These are phyloP conservation scores for Aporophyla lueneburgensis DNA, from an alignment of 2,888 invertebrate genomes.

Conservation along the genomic window DNA sequence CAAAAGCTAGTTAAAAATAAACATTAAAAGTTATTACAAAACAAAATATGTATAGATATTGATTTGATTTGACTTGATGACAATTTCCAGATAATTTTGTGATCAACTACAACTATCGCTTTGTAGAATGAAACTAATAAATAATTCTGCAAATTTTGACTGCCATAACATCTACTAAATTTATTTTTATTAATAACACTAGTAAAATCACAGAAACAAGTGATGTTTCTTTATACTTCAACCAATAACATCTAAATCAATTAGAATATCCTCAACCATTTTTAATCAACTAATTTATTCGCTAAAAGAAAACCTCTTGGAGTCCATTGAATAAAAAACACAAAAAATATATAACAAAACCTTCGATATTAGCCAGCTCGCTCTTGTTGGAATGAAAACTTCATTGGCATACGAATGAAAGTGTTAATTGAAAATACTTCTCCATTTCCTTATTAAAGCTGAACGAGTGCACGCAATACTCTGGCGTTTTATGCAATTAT, in stretches of 20 bases:
- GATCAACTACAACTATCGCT: no score
- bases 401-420: conserved; percentile 65
- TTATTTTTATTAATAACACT: neutral
- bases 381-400: conserved; percentile 57
- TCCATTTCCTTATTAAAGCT: conserved; percentile 55
- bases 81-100: neutral
- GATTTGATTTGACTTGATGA: neutral
- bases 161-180: neutral
- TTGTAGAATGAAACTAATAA: no score
- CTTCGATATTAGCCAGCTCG: conserved; percentile 49
- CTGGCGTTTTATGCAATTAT: neutral
- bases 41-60: neutral
- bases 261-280: conserved; percentile 5
- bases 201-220: neutral
- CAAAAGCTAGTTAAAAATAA: no score
- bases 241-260: conserved; percentile 18
- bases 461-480: conserved; percentile 38
- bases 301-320: conserved; percentile 12
- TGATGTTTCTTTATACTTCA: neutral
- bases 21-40: neutral
- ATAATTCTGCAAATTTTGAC: neutral
- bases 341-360: conserved; percentile 50
- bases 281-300: conserved; percentile 27
- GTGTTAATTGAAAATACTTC: conserved; percentile 68
- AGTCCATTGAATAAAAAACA: conserved; percentile 40